These are phyloP conservation scores for Euphysa ruthae DNA, from an alignment of 30 jellyfish, hydroid and myxozoan species.

Conservation along the genomic window DNA sequence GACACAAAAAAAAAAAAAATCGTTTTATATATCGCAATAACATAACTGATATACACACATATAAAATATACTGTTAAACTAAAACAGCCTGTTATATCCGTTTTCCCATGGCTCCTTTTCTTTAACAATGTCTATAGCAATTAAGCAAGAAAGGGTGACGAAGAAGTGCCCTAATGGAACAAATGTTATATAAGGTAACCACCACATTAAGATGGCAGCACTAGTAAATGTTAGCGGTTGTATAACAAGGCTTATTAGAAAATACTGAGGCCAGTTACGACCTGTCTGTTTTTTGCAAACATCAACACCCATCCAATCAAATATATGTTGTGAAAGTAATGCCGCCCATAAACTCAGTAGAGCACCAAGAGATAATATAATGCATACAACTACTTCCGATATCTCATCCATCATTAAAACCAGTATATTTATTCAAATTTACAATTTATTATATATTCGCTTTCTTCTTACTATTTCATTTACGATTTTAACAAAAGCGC, in stretches of 20 bases:
- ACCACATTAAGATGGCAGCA: slow-evolving; percentile 86
- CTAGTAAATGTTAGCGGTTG: slow-evolving; percentile 79
- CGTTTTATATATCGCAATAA: too few species aligned
- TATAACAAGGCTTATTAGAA: slow-evolving; percentile 48
- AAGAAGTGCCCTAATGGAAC: slow-evolving; percentile 78
- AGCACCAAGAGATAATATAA: slow-evolving; percentile 61
- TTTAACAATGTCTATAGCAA: slow-evolving; percentile 79
- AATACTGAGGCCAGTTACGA: slow-evolving; percentile 80
- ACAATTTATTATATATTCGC: too few species aligned
- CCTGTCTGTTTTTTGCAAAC: slow-evolving; percentile 46
- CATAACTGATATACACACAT: too few species aligned
- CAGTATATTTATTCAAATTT: too few species aligned
- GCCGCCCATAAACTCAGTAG: slow-evolving; percentile 82
- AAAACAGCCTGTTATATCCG: slow-evolving; percentile 28
- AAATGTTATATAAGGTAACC: slow-evolving; percentile 63
- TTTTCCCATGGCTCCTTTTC: slow-evolving; percentile 94
- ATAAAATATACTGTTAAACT: too few species aligned
- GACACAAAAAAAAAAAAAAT: too few species aligned
- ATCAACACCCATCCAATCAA: slow-evolving; percentile 95
- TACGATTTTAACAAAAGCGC: too few species aligned
- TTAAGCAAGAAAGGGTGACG: slow-evolving; percentile 46
- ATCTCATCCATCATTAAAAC: slow-evolving; percentile 65
- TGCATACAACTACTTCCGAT: slow-evolving; percentile 55
- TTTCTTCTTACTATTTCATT: too few species aligned
- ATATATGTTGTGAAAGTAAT: slow-evolving; percentile 61